phyloP scores from a whole-genome alignment of 1,140 invertebrate genomes.

The Dinoponera quadriceps region DNA sequence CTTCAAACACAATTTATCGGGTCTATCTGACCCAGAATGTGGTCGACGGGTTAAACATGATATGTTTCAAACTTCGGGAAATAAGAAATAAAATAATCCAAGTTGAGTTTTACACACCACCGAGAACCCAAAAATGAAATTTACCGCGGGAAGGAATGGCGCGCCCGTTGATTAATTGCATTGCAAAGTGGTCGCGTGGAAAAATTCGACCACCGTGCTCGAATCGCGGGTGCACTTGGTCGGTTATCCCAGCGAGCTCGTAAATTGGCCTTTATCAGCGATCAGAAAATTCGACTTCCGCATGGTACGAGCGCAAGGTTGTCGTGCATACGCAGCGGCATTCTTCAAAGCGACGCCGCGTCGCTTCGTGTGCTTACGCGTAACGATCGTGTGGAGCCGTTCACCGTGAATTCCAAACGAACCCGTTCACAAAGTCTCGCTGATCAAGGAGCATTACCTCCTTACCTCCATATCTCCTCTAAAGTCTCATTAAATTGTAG shows the following conservation, averaged over 20 bases:
- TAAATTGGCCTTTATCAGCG: constrained; percentile 52
- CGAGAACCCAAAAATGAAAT: too few species aligned
- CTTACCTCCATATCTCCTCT: neutral
- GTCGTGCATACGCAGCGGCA: constrained; percentile 49
- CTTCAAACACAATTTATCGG: too few species aligned
- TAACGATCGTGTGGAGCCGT: constrained; percentile 27
- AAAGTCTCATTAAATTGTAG: neutral
- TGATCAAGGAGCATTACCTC: constrained; percentile 32
- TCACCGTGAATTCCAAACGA: constrained; percentile 50
- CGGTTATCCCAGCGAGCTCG: constrained; percentile 14
- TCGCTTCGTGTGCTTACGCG: constrained; percentile 30
- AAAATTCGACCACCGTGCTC: neutral
- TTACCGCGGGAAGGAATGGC: too few species aligned
- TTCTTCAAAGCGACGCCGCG: constrained; percentile 66
- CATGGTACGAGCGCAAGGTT: constrained; percentile 18
- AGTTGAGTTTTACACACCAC: too few species aligned
- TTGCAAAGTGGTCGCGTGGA: neutral
- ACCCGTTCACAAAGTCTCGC: constrained; percentile 26
- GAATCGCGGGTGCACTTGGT: neutral
- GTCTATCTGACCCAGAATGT: too few species aligned
- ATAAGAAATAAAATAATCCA: too few species aligned
- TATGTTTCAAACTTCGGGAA: too few species aligned
- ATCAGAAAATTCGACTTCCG: constrained; percentile 57
- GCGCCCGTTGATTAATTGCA: too few species aligned
- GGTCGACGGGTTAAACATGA: too few species aligned